Evolutionary conservation across 2,113 vertebrate genomes (phyloP), one percentile per base, ranked within the genome.

Genomic region (Athene cunicularia): DNA sequence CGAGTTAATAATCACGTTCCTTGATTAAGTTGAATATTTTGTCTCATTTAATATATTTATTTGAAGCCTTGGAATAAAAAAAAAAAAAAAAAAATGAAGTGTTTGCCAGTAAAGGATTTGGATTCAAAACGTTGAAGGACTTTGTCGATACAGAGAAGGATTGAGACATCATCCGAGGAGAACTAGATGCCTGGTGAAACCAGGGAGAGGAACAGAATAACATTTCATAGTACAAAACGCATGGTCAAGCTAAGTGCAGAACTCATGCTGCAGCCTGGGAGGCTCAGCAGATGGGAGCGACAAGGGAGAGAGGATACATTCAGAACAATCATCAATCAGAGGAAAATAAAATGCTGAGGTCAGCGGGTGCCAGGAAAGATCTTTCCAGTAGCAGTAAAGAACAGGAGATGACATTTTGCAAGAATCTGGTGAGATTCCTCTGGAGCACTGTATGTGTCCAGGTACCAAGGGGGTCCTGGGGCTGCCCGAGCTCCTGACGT

Each of bases 241-340:
- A 45, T 0, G 0, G 39, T 43, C 41, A n/a, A 75, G 67, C 22
- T 82, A 22, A 70, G 59, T 1, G 1, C 3, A 11, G 63, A 49
- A 55, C 14, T 81, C 27, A 14, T 28, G 45, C 39, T 58, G 24
- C 41, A 88, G 52, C 79, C 88, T 50, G 53, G 26, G 53, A 80
- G 52, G 70, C 28, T 83, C 71, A 63, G 9, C 75, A 94, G 71
- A 82, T 82, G 91, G 86, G 22, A 95, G 5, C 0, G 1, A 53
- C 23, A 62, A 76, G 56, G 55, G 41, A 77, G 35, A 81, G 30
- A 85, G 56, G 52, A 83, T 76, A 35, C 49, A 56, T 24, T 32
- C 76, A 84, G 41, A 18, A 41, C 32, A 71, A 28, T 45, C 47
- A 72, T 2, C 21, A 62, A 0, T 8, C 41, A 41, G 4, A 22